Evolutionary conservation across 1,140 invertebrate species (phyloP), one percentile per base, ranked within the genome.

Genomic region (Globodera ellingtonae): DNA sequence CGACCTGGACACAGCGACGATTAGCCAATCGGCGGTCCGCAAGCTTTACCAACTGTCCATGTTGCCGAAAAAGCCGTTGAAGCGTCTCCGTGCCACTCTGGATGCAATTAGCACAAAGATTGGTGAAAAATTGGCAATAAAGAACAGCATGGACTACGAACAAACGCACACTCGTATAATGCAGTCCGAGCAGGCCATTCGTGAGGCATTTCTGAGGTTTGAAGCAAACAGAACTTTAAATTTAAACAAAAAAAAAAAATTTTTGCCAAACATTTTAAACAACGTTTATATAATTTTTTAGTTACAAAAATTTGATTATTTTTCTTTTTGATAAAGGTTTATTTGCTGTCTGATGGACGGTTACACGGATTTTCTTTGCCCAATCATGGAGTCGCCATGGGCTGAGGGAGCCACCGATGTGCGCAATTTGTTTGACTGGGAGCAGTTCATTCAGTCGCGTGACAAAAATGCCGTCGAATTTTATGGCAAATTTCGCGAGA

Each of bases 1-100:
- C 35, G 97, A 99, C 92, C 91, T 99, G 84, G 97, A 99, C 89
- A 99, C 98, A 8, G 96, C 96, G 88, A 96, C 95, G 84, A 91
- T 93, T 44, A 87, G 86, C 66, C 79, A 86, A 52, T 89, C 89
- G 24, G 65, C 75, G n/a, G 80, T 86, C 15, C 72, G 86, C n/a
- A 79, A 84, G 69, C 62, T 66, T 24, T 73, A 89, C 48, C 90
- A 88, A 71, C 69, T 86, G 21, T 84, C 73, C n/a, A 81, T 89
- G 56, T 66, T 89, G 9, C 89, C 89, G 4, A 89, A 89, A 72
- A 89, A 87, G 48, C 81, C 88, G 8, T 70, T 82, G 8, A 89
- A 90, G 66, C 82, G 72, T 24, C 72, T 86, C 4, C 67, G 72
- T 15, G 13, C n/a, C 15, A 46, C 82, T 6, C 56, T 84, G 48